Percentiles rank a stretch among this genome's conserved stretches.
Conservation (phyloP, 2,113 vertebrate species). For the Eulacestoma nigropectus region DNA sequence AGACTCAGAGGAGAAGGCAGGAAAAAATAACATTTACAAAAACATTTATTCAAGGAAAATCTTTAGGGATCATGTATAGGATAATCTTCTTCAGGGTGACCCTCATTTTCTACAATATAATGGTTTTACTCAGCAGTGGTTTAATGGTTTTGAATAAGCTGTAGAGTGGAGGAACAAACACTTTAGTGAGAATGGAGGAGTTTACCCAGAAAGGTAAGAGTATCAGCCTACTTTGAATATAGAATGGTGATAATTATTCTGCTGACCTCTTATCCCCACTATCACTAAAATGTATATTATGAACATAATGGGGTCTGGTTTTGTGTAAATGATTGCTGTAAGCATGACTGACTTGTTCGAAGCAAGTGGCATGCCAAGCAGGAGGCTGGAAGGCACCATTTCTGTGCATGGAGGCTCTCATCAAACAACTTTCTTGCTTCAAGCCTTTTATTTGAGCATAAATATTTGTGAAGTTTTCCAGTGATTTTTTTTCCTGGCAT, state of each 20-base stretch:
- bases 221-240: background rate
- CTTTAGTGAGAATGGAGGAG: background rate
- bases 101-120: conserved; percentile 9
- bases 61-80: background rate
- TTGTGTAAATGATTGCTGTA: background rate
- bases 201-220: background rate
- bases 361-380: background rate
- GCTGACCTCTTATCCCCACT: background rate
- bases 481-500: conserved; percentile 51
- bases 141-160: conserved; percentile 33
- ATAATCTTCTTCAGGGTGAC: conserved; percentile 52
- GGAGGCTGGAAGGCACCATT: background rate
- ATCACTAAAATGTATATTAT: background rate
- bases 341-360: background rate
- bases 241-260: background rate
- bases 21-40: background rate
- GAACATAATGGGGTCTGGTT: background rate
- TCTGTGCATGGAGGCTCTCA: background rate
- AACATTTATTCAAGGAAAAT: conserved; percentile 30
- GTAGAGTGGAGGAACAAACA: background rate
- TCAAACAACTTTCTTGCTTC: background rate
- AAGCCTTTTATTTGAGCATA: conserved; percentile 38
- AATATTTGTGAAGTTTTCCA: conserved; percentile 49
- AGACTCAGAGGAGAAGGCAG: background rate
- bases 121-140: conserved; percentile 23